phyloP scores from a whole-genome alignment of 1,140 invertebrate species.

The Pollicipes pollicipes region DNA sequence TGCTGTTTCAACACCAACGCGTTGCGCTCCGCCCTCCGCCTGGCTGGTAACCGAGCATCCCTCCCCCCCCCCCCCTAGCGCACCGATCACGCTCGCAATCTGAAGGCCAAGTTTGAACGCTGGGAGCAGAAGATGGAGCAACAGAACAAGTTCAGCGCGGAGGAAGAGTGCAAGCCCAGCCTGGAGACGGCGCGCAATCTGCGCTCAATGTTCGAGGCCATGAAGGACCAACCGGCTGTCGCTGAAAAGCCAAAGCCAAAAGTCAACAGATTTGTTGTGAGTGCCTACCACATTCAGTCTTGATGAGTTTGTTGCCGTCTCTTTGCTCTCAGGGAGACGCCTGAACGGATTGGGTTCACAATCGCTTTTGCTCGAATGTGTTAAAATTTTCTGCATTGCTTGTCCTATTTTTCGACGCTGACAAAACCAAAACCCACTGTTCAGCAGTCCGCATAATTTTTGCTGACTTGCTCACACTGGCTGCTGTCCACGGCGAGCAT shows the following conservation, averaged over 20 bases:
- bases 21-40: not conserved
- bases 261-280: conserved; percentile 73
- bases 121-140: conserved; percentile 52
- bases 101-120: conserved; percentile 77
- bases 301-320: too few species aligned
- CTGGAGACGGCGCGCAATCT: conserved; percentile 62
- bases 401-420: too few species aligned
- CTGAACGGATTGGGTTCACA: too few species aligned
- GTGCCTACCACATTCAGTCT: too few species aligned
- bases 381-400: too few species aligned
- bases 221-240: conserved; percentile 35
- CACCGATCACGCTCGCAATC: conserved; percentile 48
- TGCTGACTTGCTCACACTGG: too few species aligned
- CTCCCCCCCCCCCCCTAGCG: conserved; percentile 18
- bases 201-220: conserved; percentile 63
- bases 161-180: conserved; percentile 24
- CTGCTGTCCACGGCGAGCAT: too few species aligned
- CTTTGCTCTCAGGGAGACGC: too few species aligned
- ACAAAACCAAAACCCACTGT: too few species aligned
- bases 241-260: conserved; percentile 40
- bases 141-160: conserved; percentile 18
- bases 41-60: not conserved
- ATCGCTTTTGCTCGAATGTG: too few species aligned
- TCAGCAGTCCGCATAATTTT: too few species aligned
- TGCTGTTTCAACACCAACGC: too few species aligned